Evolutionary conservation across 2,797 vertebrate species (phyloP).

Genomic region (Argentina silus): DNA sequence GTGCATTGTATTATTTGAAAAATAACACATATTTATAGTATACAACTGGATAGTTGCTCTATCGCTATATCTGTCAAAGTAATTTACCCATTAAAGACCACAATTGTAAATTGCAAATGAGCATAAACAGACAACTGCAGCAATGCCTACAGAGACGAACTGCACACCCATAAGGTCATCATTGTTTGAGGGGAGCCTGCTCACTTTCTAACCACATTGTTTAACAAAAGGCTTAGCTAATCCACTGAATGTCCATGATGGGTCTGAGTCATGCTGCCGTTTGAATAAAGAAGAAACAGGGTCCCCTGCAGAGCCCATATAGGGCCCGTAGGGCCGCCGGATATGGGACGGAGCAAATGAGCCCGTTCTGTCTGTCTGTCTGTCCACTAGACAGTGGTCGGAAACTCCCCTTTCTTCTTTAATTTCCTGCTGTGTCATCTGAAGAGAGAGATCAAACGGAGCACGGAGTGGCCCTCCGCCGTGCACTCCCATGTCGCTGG

Average conservation of each 20-base stretch:
- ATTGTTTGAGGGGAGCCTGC: conserved; percentile 7
- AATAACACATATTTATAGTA: too few species aligned
- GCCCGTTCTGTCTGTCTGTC: conserved; percentile 67
- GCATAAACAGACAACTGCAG: conserved; percentile 39
- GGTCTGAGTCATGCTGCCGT: neutral
- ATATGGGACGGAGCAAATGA: conserved; percentile 65
- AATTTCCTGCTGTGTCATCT: conserved; percentile 79
- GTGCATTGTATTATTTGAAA: too few species aligned
- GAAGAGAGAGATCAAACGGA: conserved; percentile 72
- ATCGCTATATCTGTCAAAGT: too few species aligned
- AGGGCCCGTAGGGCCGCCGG: too few species aligned
- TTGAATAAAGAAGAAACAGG: conserved; percentile 16
- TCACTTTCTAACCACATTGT: conserved; percentile 13
- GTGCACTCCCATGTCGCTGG: too few species aligned
- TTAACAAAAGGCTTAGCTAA: conserved; percentile 35
- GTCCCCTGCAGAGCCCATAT: conserved; percentile 35
- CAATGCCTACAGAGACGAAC: neutral
- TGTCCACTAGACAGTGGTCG: conserved; percentile 71
- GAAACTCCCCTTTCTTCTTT: conserved; percentile 74
- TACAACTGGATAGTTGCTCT: too few species aligned
- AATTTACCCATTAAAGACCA: too few species aligned
- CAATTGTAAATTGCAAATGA: conserved; percentile 31
- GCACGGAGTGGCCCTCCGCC: conserved; percentile 73
- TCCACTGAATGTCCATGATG: conserved; percentile 18
- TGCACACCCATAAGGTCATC: conserved; percentile 14